Conservation (phyloP, 2,797 vertebrate genomes). For the Falco concolor region DNA sequence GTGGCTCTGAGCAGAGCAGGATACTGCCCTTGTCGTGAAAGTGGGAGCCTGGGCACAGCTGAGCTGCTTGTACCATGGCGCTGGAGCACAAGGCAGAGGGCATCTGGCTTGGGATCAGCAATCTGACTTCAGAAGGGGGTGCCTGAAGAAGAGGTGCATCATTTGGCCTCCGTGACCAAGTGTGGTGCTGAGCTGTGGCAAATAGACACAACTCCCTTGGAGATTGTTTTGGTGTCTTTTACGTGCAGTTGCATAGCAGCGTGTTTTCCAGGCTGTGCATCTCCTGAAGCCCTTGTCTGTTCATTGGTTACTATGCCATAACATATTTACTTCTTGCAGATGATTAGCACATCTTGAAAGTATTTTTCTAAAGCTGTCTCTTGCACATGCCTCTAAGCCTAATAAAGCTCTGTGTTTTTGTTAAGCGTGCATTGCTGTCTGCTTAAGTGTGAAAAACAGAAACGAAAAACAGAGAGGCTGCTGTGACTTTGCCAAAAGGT, state of each 20-base stretch:
- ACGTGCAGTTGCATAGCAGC: neutral
- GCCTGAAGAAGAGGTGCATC: neutral
- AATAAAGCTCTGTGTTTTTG: conserved; percentile 13
- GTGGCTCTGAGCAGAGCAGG: neutral
- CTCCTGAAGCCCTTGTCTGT: neutral
- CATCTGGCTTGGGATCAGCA: neutral
- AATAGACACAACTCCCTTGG: neutral
- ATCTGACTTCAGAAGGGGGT: neutral
- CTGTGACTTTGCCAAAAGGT: conserved; percentile 20
- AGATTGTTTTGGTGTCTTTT: neutral
- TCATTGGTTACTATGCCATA: neutral
- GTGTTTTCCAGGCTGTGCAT: neutral
- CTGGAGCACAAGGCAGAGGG: neutral
- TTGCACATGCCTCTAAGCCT: neutral
- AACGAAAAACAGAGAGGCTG: neutral
- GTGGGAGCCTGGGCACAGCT: neutral
- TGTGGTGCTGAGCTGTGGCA: neutral
- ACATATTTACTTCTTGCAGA: neutral
- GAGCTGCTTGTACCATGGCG: neutral
- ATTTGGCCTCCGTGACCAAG: neutral
- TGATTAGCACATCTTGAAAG: neutral
- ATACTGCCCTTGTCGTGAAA: neutral
- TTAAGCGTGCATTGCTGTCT: neutral
- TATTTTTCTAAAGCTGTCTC: neutral
- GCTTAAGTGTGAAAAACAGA: conserved; percentile 42